phyloP scores from a whole-genome alignment of 2,888 invertebrate genomes.

The Agrotis ipsilon region DNA sequence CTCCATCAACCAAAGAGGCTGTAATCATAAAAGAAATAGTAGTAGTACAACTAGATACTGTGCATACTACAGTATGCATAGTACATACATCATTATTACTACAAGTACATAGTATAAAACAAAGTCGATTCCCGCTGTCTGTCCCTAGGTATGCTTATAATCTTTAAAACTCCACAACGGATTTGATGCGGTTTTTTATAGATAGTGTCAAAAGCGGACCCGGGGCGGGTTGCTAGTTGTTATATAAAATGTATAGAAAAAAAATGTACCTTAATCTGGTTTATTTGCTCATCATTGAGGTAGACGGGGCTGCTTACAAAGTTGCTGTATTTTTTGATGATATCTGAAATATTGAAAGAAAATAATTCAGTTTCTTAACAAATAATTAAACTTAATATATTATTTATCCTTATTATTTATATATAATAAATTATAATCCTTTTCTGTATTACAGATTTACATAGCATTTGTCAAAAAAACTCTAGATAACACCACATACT shows the following conservation, averaged over 20 bases:
- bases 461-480: neutral
- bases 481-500: slow-evolving; percentile 80
- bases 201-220: too few relatives aligned
- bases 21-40: slow-evolving; percentile 46
- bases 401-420: too few relatives aligned
- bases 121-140: too few relatives aligned
- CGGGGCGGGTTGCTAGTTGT: too few relatives aligned
- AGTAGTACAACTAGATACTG: slow-evolving; percentile 7
- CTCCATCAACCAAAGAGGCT: slow-evolving; percentile 98
- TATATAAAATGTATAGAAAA: neutral
- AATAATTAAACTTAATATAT: too few relatives aligned
- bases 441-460: neutral
- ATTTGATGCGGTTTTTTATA: too few relatives aligned
- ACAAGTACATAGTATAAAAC: too few relatives aligned
- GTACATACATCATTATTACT: too few relatives aligned
- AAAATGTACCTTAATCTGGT: slow-evolving; percentile 94
- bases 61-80: too few relatives aligned
- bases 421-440: neutral
- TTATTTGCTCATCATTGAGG: slow-evolving; percentile 97
- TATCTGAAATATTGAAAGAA: slow-evolving; percentile 88
- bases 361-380: neutral
- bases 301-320: slow-evolving; percentile 98
- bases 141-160: too few relatives aligned
- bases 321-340: slow-evolving; percentile 99
- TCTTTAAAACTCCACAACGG: too few relatives aligned